phyloP scores from a whole-genome alignment of 1,140 invertebrate genomes.

The Trissolcus basalis region DNA sequence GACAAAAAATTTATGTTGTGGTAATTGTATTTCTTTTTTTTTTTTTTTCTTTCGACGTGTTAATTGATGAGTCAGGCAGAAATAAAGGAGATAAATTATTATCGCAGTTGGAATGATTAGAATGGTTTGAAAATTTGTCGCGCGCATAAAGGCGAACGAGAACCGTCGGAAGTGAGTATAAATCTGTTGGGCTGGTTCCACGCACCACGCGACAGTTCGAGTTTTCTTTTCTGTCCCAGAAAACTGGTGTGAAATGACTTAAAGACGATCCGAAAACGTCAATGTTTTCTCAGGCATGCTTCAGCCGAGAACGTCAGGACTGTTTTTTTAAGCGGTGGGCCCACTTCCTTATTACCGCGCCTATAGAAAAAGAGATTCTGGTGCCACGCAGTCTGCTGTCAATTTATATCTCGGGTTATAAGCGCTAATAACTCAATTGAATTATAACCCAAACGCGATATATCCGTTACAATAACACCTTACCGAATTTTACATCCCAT shows the following conservation, averaged over 20 bases:
- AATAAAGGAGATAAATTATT: too few species aligned
- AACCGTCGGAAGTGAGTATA: slow-evolving; percentile 42
- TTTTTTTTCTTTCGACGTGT: too few species aligned
- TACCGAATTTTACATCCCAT: slow-evolving; percentile 21
- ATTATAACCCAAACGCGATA: slow-evolving; percentile 39
- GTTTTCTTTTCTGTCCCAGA: slow-evolving; percentile 49
- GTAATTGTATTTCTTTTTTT: background rate
- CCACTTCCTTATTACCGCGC: slow-evolving; percentile 72
- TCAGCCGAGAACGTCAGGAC: slow-evolving; percentile 70
- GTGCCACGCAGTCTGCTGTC: slow-evolving; percentile 73
- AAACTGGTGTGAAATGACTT: slow-evolving; percentile 58
- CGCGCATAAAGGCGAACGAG: slow-evolving; percentile 28
- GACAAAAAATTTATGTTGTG: background rate
- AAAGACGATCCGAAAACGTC: slow-evolving; percentile 48
- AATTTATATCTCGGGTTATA: slow-evolving; percentile 53
- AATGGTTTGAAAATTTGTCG: slow-evolving; percentile 45
- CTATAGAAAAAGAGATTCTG: slow-evolving; percentile 57
- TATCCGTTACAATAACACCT: slow-evolving; percentile 47
- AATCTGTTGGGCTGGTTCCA: slow-evolving; percentile 39
- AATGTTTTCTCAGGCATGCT: slow-evolving; percentile 72
- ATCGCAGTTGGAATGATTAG: slow-evolving; percentile 18
- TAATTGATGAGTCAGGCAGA: too few species aligned
- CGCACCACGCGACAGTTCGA: slow-evolving; percentile 52
- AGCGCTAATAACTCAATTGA: slow-evolving; percentile 49
- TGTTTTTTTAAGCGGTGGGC: slow-evolving; percentile 73